Evolutionary conservation across 2,797 vertebrate species (phyloP), one percentile per base, ranked within the genome.

Genomic region (Falco cherrug): DNA sequence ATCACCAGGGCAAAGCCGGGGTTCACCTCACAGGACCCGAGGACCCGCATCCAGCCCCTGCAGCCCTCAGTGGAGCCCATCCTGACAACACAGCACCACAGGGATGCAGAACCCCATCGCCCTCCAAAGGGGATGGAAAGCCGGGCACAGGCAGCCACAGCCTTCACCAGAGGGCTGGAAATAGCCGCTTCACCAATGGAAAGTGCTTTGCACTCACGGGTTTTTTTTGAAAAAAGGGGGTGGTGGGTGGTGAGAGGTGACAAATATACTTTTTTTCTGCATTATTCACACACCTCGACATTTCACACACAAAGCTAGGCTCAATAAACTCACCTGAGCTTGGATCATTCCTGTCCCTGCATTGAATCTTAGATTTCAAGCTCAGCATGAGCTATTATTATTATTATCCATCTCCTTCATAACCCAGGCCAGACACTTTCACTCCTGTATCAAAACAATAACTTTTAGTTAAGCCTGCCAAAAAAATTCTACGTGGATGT

Each of bases 261-360:
- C 2, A 50, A 45, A 37, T 10, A 4, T 25, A 0, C 6, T 37
- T 61, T 83, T 83, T 35, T 29, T 26, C 69, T 79, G 21, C n/a
- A 31, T 54, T 70, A 18, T 82, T 60, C 29, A 22, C 28, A 11
- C 64, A 37, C 37, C 10, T 10, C 15, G 56, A 28, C 14, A 7
- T 22, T 70, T 41, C 14, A 15, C 12, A 18, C 75, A 48, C 50
- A 57, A 13, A 68, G 51, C 86, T 59, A 74, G 79, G 67, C 75
- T 64, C 24, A 56, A 59, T 74, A 90, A 67, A 31, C 59, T 87
- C 93, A 92, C 83, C 90, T 89, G 70, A 90, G 93, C 80, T 22
- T 1, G 13, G 74, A 41, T 54, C n/a, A 7, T 41, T 80, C 68
- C 65, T 60, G 54, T 16, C 74, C 48, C 63, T 63, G 35, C n/a